A percentile compares a stretch with the other conserved stretches of the same genome.
phyloP scores from a whole-genome alignment of 2,888 invertebrate species.

The Epicampocera succincta region DNA sequence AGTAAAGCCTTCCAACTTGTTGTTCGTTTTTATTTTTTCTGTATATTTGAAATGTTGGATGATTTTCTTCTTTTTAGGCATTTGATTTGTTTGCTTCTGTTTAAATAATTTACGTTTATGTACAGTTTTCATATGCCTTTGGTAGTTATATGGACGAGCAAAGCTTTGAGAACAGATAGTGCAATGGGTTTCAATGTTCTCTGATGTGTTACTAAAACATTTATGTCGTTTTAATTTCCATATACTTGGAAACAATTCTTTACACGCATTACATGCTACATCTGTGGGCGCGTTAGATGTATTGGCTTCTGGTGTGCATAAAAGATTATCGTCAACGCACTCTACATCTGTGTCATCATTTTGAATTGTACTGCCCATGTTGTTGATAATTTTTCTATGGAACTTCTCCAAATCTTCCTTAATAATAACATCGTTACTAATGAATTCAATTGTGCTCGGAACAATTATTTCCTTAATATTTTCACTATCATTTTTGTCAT shows the following conservation, averaged over 20 bases:
- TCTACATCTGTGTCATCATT: too few species aligned
- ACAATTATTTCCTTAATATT: constrained; percentile 1
- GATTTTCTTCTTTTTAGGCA: background rate
- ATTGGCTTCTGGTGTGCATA: too few species aligned
- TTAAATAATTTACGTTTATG: background rate
- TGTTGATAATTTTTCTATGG: background rate
- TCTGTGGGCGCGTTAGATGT: background rate
- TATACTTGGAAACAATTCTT: background rate
- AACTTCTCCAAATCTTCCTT: background rate
- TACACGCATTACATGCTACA: background rate
- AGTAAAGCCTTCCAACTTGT: background rate
- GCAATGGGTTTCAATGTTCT: background rate
- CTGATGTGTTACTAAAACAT: background rate
- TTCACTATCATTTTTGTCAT: background rate
- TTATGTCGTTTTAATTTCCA: background rate
- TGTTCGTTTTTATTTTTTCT: background rate
- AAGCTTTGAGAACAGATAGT: background rate
- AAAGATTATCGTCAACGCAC: too few species aligned
- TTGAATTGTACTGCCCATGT: background rate
- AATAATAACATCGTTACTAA: background rate
- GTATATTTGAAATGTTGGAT: background rate
- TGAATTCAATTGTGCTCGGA: constrained; percentile 1
- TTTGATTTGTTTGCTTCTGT: background rate
- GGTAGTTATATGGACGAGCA: background rate
- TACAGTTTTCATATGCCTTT: background rate